These are phyloP conservation scores for Montifringilla adamsi DNA, from an alignment of 2,113 vertebrate genomes.

Conservation along the genomic window DNA sequence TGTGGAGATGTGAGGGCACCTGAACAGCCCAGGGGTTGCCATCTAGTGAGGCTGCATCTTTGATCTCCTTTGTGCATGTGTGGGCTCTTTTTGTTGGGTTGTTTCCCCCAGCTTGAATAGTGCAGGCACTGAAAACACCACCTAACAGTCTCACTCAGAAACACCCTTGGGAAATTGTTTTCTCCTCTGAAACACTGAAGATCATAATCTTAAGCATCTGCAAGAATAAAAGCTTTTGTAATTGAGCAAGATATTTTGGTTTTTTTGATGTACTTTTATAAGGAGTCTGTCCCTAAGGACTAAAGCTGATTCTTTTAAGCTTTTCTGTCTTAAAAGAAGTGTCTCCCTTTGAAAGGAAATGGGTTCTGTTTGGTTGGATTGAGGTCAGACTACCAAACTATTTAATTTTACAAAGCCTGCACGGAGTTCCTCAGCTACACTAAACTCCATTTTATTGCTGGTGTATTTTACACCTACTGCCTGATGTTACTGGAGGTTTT, in stretches of 20 bases:
- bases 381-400: background rate
- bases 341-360: background rate
- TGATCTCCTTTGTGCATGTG: constrained; percentile 4
- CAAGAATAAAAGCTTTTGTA: constrained; percentile 13
- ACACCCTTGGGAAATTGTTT: background rate
- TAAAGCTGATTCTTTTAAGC: background rate
- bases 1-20: background rate
- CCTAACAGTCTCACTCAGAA: background rate
- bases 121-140: background rate
- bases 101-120: background rate
- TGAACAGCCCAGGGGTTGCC: background rate
- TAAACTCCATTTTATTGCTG: background rate
- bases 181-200: background rate
- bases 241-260: background rate
- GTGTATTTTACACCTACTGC: background rate
- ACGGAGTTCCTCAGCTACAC: background rate
- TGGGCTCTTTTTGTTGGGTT: background rate
- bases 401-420: background rate
- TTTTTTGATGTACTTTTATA: background rate
- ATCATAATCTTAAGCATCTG: background rate
- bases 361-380: background rate
- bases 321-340: background rate
- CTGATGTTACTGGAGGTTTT: background rate
- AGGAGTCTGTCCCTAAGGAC: background rate
- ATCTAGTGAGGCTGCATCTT: background rate